Evolutionary conservation across 2,888 invertebrate species (phyloP), one percentile per base, ranked within the genome.

Genomic region (Coelinius sp.): DNA sequence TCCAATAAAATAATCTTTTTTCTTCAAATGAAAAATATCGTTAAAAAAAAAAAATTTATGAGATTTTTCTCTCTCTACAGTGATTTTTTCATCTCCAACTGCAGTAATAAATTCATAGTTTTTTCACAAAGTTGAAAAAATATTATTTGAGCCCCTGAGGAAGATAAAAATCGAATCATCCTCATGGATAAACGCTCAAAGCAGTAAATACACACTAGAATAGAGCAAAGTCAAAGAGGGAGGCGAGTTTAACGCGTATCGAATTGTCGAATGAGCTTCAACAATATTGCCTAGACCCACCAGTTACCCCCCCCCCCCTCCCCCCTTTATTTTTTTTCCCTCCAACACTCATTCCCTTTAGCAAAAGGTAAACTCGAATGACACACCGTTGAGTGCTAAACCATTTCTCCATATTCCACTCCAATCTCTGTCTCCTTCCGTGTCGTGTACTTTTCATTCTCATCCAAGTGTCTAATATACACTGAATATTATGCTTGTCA

Each of bases 231-330:
- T 25, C 24, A 53, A 64, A 41, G 35, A 53, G 63, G 52, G 17
- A 31, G 63, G 64, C 41, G 38, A 68, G 76, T 76, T 84, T 83
- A 85, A 86, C 82, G 85, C 80, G 84, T 75, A 83, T 83, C 86
- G 84, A 86, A 86, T 85, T 82, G 85, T 74, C 80, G 67, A 77
- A 79, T 83, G 82, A 82, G 83, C 83, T 81, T 53, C 7, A 81
- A 82, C 83, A 83, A 81, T 84, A 83, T 84, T 82, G 80, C 77
- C 69, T n/a, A 17, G 67, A 62, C 66, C 38, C 49, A 69, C 72
- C 70, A 68, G 65, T 68, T 73, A 76, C 80, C 83, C 82, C 46
- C 46, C 17, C 14, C 20, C 46, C 1, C 20, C 7, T n/a, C 46
- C 46, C 20, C n/a, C n/a, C n/a, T n/a, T n/a, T n/a, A n/a, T n/a